phyloP scores from a whole-genome alignment of 2,888 invertebrate genomes.

The Hirtodrosophila cameraria region DNA sequence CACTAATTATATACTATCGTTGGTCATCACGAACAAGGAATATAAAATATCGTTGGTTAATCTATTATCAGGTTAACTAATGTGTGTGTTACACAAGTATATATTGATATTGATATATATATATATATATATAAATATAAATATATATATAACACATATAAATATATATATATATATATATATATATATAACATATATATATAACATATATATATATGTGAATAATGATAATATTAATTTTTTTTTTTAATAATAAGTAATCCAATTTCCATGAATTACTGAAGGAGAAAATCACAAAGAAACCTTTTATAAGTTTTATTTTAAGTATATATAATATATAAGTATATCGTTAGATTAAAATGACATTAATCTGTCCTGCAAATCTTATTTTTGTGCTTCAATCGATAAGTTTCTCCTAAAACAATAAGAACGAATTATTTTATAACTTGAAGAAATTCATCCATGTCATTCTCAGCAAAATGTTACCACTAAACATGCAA shows the following conservation, averaged over 20 bases:
- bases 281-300: conserved; percentile 78
- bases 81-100: conserved; percentile 66
- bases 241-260: conserved; percentile 74
- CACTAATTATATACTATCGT: conserved; percentile 75
- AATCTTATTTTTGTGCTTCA: conserved; percentile 76
- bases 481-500: conserved; percentile 50
- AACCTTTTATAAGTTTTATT: conserved; percentile 77
- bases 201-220: conserved; percentile 27
- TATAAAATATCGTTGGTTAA: conserved; percentile 56
- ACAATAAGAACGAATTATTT: conserved; percentile 55
- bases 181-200: conserved; percentile 20
- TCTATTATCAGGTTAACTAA: conserved; percentile 69
- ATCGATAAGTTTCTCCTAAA: conserved; percentile 71
- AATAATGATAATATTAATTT: conserved; percentile 51
- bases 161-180: conserved; percentile 36
- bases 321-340: conserved; percentile 62
- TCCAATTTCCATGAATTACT: conserved; percentile 78
- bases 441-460: conserved; percentile 43
- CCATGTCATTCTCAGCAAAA: conserved; percentile 47
- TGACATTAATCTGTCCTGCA: conserved; percentile 66
- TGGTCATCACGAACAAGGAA: conserved; percentile 65
- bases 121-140: conserved; percentile 39
- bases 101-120: conserved; percentile 52
- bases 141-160: conserved; percentile 48
- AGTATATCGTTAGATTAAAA: conserved; percentile 72